Evolutionary conservation across 2,888 invertebrate species (phyloP), one percentile per base, ranked within the genome.

Genomic region (Microctonus hyperodae): DNA sequence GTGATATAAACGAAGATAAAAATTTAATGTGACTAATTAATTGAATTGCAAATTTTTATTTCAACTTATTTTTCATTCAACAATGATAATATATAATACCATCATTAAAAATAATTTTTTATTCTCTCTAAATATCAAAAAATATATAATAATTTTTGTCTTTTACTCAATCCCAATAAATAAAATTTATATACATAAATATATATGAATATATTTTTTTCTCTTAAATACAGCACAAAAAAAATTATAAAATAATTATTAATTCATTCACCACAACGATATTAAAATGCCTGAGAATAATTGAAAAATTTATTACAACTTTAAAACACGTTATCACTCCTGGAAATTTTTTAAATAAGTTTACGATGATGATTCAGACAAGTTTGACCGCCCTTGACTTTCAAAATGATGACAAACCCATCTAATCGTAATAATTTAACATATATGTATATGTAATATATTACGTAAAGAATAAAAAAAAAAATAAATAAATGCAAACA

Each of bases 301-400:
- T 16, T 44, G 44, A n/a, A 44, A 44, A 44, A 16, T 44, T 7
- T 44, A n/a, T 20, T 16, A 16, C 16, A 37, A n/a, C 37, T 37
- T 13, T 37, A 37, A n/a, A 37, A 37, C 16, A 20, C n/a, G 44
- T 44, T 44, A 9, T 44, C 9, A 16, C 16, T 44, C 16, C 44
- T 44, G 44, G n/a, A 44, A 44, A 44, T 44, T n/a, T 44, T 44
- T 44, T 7, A 44, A 44, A 16, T 44, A n/a, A 16, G 9, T n/a
- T 44, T 44, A 20, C 37, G 5, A 37, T n/a, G 25, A 51, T 23
- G 25, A 51, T 25, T 23, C 51, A 51, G 13, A 51, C 22, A 22
- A 23, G 25, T 25, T 23, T 51, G 51, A 51, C 51, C 25, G 51
- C 51, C 51, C 51, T 51, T 51, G 51, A 51, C 51, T 51, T 51